Percentiles rank a stretch among this genome's conserved stretches.
Conservation (phyloP, 2,113 vertebrate species). For the Aegithalos caudatus region DNA sequence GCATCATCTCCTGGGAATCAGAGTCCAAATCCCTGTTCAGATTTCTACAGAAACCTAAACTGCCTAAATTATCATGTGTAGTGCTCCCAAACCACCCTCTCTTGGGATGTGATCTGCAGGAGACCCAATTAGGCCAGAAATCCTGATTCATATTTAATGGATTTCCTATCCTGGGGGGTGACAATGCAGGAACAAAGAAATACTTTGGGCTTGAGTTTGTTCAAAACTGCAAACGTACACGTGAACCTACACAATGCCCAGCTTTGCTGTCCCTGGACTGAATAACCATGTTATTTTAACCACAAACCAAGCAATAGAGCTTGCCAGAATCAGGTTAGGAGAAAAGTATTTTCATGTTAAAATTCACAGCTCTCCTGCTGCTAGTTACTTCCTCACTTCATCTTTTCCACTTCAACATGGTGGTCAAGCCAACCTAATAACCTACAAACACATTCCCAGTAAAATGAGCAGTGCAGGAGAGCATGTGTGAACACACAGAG, state of each 20-base stretch:
- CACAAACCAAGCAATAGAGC: fast-evolving
- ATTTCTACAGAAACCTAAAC: background rate
- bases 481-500: background rate
- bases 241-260: background rate
- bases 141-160: background rate
- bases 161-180: background rate
- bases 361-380: background rate
- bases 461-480: background rate
- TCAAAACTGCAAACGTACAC: background rate
- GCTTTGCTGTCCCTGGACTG: background rate
- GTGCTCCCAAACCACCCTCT: background rate
- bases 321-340: background rate
- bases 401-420: background rate
- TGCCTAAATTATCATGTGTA: background rate
- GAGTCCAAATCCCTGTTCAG: background rate
- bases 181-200: background rate
- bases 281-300: background rate
- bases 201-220: background rate
- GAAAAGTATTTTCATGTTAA: background rate
- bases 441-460: fast-evolving
- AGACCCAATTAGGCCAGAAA: background rate
- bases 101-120: background rate
- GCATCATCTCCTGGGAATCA: background rate
- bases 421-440: background rate
- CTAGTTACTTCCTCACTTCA: background rate